Evolutionary conservation across 2,888 invertebrate genomes (phyloP).

Genomic region (Crossocerus cetratus): DNA sequence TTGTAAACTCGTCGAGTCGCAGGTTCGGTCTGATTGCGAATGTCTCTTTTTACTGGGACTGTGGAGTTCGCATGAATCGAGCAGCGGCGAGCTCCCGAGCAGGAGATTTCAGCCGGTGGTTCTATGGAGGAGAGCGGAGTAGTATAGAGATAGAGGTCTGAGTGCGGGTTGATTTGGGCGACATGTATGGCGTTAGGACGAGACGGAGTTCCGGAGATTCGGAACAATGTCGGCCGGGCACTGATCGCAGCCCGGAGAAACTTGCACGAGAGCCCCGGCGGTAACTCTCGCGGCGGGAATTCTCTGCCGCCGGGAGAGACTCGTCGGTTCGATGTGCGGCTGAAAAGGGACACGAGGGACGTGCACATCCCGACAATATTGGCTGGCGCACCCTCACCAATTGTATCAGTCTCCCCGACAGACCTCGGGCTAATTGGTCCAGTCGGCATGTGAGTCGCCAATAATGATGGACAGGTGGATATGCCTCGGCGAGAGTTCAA

Average conservation of each 20-base stretch:
- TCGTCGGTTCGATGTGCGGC: conserved; percentile 1
- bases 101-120: too few relatives aligned
- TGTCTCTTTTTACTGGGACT: too few relatives aligned
- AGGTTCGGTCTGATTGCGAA: too few relatives aligned
- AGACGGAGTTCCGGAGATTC: conserved; percentile 47
- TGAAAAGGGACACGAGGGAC: conserved; percentile 5
- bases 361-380: background rate
- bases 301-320: conserved; percentile 33
- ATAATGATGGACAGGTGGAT: background rate
- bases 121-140: background rate
- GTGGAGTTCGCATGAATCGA: too few relatives aligned
- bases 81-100: too few relatives aligned
- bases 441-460: background rate
- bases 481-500: too few relatives aligned
- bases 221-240: conserved; percentile 43
- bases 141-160: background rate
- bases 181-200: conserved; percentile 14
- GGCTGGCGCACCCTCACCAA: background rate
- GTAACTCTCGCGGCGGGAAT: conserved; percentile 38
- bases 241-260: conserved; percentile 29
- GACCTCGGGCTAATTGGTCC: background rate
- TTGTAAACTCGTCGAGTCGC: too few relatives aligned
- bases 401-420: background rate
- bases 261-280: conserved; percentile 39
- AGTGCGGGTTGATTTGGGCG: conserved; percentile 7